Evolutionary conservation across 2,797 vertebrate genomes (phyloP).

Genomic region (Hypotaenidia philippensis): DNA sequence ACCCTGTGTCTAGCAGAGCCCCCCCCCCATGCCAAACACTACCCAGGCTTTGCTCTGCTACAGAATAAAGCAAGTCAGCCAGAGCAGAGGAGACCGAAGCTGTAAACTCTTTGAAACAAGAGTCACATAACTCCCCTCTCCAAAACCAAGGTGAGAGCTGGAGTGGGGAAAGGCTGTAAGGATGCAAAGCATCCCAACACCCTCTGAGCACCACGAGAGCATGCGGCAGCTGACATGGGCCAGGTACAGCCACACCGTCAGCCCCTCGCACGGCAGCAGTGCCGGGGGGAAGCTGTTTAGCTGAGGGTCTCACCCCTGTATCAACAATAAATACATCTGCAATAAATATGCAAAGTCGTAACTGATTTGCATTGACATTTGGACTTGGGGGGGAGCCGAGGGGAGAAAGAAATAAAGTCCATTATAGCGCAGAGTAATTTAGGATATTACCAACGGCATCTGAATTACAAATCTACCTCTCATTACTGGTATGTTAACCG

Average conservation of each 20-base stretch:
- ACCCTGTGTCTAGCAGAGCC: not conserved
- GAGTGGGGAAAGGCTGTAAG: not conserved
- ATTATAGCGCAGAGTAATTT: conserved; percentile 81
- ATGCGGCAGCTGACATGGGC: fast-evolving
- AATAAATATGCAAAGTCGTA: conserved; percentile 80
- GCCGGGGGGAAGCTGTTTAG: not conserved
- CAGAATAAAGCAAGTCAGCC: too few relatives aligned
- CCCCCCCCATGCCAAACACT: not conserved
- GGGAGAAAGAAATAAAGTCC: conserved; percentile 73
- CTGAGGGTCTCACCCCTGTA: conserved; percentile 66
- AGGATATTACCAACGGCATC: conserved; percentile 83
- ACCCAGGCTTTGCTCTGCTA: not conserved
- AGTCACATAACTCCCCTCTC: not conserved
- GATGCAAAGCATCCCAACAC: not conserved
- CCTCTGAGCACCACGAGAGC: not conserved
- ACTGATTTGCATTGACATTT: conserved; percentile 83
- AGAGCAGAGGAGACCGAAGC: not conserved
- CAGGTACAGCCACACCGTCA: not conserved
- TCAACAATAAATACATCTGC: conserved; percentile 80
- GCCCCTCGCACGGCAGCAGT: fast-evolving
- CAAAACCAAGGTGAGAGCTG: not conserved
- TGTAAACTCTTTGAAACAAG: not conserved
- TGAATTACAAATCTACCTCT: conserved; percentile 87
- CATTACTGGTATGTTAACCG: conserved; percentile 84
- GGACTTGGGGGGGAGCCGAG: conserved; percentile 33